Base-by-base conservation (phyloP, 1,140 invertebrate genomes). In the Ooceraea biroi region DNA sequence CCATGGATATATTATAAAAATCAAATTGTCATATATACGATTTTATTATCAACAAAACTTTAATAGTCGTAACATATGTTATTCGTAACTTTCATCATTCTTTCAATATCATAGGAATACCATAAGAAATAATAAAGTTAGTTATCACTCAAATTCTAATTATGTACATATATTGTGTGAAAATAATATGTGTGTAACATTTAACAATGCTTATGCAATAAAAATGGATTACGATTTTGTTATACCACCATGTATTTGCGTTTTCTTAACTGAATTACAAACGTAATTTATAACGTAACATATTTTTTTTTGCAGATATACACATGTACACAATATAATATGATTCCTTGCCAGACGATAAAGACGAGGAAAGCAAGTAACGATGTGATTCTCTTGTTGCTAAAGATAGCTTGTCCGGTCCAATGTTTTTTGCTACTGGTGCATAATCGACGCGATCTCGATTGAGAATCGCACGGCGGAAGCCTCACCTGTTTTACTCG, bases 401-500 rank as follows among this genome's bases (percentile, higher is more conserved):
- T 36, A 19, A 41, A 44, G 71, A 44, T 55, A 27, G 65, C 41
- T 63, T 63, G 71, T 83, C 71, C 57, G 55, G 66, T 88, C 52
- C 50, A 46, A 30, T 57, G 72, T 65, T 87, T 88, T 61, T 83
- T 80, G 48, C 68, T 22, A 50, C 46, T 22, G 58, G 76, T 61
- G 65, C 55, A 85, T 60, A 63, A 52, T 48, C 57, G 82, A 78
- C 58, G 74, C 86, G 63, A 88, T 88, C 86, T 50, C 66, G 86
- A 88, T 88, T 74, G 44, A 71, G 65, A 63, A 88, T 88, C 86
- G 76, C 65, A 63, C 78, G 61, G 71, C 87, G 87, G 86, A 88
- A 88, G 71, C 87, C 86, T 69, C 83, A 72, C 87, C 87, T 82
- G 85, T 88, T 87, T 76, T 88, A 88, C 86, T 74, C 85, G 86